phyloP scores from a whole-genome alignment of 2,113 vertebrate species.

The Malurus elegans region DNA sequence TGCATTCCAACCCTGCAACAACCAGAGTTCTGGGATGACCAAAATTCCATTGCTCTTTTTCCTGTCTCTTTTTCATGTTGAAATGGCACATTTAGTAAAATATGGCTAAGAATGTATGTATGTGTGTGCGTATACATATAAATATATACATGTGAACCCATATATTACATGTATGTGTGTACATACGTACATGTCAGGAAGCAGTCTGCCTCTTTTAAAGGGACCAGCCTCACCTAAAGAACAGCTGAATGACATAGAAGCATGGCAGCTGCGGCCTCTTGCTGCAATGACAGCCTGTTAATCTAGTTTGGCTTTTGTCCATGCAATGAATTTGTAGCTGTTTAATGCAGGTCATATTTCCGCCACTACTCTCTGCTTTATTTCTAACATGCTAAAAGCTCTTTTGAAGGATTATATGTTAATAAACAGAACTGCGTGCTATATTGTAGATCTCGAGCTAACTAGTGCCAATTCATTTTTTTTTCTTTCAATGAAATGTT shows the following conservation, averaged over 20 bases:
- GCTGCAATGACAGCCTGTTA: conserved; percentile 48
- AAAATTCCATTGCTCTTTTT: not conserved
- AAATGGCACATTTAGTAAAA: not conserved
- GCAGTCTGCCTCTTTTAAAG: conserved; percentile 44
- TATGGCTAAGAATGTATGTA: not conserved
- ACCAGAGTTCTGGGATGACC: not conserved
- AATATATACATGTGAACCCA: not conserved
- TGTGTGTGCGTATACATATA: not conserved
- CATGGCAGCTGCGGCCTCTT: conserved; percentile 43
- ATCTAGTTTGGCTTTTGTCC: conserved; percentile 64
- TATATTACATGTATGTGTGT: not conserved
- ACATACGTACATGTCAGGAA: not conserved
- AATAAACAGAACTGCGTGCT: conserved; percentile 51
- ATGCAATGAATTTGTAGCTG: conserved; percentile 52
- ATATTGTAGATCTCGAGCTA: conserved; percentile 8
- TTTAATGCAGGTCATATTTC: conserved; percentile 65
- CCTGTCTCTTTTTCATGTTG: not conserved
- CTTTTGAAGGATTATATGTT: conserved; percentile 60
- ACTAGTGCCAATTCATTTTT: conserved; percentile 16
- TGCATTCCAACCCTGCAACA: not conserved
- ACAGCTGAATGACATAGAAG: conserved; percentile 44
- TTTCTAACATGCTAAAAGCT: conserved; percentile 67
- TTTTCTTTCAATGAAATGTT: conserved; percentile 16
- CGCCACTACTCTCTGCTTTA: conserved; percentile 40
- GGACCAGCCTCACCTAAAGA: conserved; percentile 32